Conservation (phyloP, 2,888 invertebrate genomes). For the Drosophila stalkeri region DNA sequence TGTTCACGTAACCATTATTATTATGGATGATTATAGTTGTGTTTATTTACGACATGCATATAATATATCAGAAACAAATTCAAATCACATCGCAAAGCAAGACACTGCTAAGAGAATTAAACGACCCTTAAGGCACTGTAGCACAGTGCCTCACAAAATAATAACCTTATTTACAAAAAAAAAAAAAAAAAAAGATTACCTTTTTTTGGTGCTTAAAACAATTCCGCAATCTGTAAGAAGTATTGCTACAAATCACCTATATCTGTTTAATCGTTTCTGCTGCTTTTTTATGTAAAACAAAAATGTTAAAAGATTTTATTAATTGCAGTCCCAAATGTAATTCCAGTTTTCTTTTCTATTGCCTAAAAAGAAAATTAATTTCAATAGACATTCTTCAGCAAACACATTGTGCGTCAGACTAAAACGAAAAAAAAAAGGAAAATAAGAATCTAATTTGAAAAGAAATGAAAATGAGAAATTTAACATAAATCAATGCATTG, state of each 20-base stretch:
- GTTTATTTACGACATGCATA: slow-evolving; percentile 40
- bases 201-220: no score
- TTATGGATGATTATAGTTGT: slow-evolving; percentile 18
- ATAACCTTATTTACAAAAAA: neutral
- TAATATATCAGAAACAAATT: slow-evolving; percentile 32
- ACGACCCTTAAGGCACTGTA: neutral
- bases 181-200: neutral
- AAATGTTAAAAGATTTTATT: neutral
- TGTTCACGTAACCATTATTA: slow-evolving; percentile 13
- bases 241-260: neutral
- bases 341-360: neutral
- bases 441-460: neutral
- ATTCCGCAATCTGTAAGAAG: neutral
- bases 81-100: slow-evolving; percentile 65
- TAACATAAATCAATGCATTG: slow-evolving; percentile 27
- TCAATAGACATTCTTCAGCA: neutral
- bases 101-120: neutral
- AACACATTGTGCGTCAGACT: neutral
- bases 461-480: slow-evolving; percentile 20
- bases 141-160: neutral
- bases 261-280: neutral
- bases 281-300: neutral
- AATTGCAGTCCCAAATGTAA: slow-evolving; percentile 2
- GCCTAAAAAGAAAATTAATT: slow-evolving; percentile 6
- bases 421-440: neutral